These are phyloP conservation scores for Archips xylosteana DNA, from an alignment of 2,888 invertebrate species.

Conservation along the genomic window DNA sequence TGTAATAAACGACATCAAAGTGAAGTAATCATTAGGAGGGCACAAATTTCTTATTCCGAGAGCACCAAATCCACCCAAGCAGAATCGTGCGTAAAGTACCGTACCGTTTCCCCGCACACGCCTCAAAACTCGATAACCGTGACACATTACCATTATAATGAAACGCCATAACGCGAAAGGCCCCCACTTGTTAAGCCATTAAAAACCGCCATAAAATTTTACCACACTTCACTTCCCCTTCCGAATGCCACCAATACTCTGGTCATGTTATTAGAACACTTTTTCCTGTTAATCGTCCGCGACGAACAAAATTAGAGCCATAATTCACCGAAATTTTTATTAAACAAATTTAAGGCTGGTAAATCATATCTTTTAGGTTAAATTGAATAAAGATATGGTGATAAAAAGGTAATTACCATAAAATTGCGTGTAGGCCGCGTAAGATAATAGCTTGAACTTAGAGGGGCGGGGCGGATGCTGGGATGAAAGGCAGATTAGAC, in stretches of 20 bases:
- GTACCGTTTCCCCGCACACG: background rate
- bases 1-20: background rate
- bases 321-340: constrained; percentile 30
- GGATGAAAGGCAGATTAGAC: background rate
- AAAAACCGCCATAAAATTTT: constrained; percentile 35
- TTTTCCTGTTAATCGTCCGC: constrained; percentile 25
- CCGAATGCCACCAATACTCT: constrained; percentile 8
- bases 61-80: background rate
- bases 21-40: background rate
- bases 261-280: constrained; percentile 20
- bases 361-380: constrained; percentile 54
- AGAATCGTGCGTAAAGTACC: background rate
- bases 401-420: constrained; percentile 81
- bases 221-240: constrained; percentile 14
- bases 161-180: constrained; percentile 22
- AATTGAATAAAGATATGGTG: constrained; percentile 77
- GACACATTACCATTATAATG: constrained; percentile 24
- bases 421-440: constrained; percentile 66
- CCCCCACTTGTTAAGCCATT: constrained; percentile 38
- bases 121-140: constrained; percentile 13
- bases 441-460: constrained; percentile 49
- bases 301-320: constrained; percentile 27
- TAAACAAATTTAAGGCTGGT: constrained; percentile 27
- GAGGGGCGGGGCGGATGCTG: constrained; percentile 10
- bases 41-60: background rate